Evolutionary conservation across 2,888 invertebrate species (phyloP), one percentile per base, ranked within the genome.

Genomic region (Zeuzera pyrina): DNA sequence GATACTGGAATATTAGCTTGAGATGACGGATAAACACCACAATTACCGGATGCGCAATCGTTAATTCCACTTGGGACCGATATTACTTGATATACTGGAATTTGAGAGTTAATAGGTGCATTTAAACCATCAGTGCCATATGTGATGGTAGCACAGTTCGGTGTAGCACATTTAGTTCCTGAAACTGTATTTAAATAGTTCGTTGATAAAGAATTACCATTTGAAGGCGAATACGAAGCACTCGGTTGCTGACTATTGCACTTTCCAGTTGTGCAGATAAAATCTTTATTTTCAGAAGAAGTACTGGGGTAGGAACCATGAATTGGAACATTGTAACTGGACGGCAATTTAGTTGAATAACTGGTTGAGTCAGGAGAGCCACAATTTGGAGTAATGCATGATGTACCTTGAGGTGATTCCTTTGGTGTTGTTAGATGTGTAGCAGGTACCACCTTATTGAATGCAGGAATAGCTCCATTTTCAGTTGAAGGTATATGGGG

Each of bases 381-480:
- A 31, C 56, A 54, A 28, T 42, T 40, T 4, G 52, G 44, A 12
- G 47, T 41, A 3, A 43, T 46, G 34, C 57, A 58, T 16, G 49
- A 42, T n/a, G 47, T 32, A 27, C 41, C 57, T 33, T n/a, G n/a
- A n/a, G 36, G 21, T 12, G 33, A 10, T 31, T 56, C 33, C 48
- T 69, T 70, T 10, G 78, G 76, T 12, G 65, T 47, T 35, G 61
- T 62, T 33, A 74, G 57, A 40, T 57, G 42, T 34, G 39, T 45
- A 14, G 60, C 43, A n/a, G 77, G 72, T 45, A n/a, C n/a, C n/a
- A n/a, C n/a, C n/a, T 52, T 51, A 34, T 47, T 51, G 21, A 46
- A 39, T 19, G 36, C 40, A 19, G 42, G 30, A 13, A 35, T 37
- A 24, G 47, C 15, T 24, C 38, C 50, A 21, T 33, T 33, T 25